These are phyloP conservation scores for Perizoma flavofasciatum DNA, from an alignment of 2,888 invertebrate species.

Conservation along the genomic window DNA sequence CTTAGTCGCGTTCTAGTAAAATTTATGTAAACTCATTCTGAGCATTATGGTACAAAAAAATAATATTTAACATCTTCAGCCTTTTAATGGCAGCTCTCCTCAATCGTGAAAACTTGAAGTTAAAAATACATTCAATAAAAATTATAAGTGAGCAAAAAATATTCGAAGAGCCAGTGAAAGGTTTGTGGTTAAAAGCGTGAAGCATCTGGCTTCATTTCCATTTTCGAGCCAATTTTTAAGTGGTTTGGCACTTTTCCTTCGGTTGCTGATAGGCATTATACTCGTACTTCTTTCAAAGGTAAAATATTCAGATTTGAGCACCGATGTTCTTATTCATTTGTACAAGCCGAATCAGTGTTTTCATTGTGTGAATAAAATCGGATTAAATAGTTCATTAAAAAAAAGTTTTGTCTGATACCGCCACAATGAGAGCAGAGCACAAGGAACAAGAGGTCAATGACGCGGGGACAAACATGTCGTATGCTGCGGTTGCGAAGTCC, in stretches of 20 bases:
- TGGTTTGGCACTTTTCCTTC: conserved; percentile 23
- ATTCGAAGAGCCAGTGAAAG: conserved; percentile 18
- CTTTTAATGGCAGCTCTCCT: conserved; percentile 7
- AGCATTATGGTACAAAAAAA: not conserved
- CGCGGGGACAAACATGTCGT: too few species aligned
- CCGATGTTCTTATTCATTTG: not conserved
- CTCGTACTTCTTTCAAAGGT: conserved; percentile 18
- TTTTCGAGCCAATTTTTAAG: conserved; percentile 30
- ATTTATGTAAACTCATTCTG: too few species aligned
- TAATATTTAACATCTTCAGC: conserved; percentile 2
- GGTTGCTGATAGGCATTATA: conserved; percentile 13
- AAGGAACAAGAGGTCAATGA: too few species aligned
- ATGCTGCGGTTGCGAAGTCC: too few species aligned
- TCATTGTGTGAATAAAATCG: not conserved
- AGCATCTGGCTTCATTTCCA: conserved; percentile 27
- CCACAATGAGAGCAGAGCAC: too few species aligned
- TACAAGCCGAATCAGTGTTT: not conserved
- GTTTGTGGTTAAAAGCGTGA: conserved; percentile 20
- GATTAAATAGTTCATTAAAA: too few species aligned
- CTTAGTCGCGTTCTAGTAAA: too few species aligned
- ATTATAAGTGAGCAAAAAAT: conserved; percentile 16
- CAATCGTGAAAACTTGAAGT: conserved; percentile 17
- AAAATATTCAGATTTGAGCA: conserved; percentile 10
- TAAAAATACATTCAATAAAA: conserved; percentile 20
- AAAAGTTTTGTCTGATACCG: too few species aligned